Evolutionary conservation across 2,888 invertebrate species (phyloP).

Genomic region (Hydriomena furcata): DNA sequence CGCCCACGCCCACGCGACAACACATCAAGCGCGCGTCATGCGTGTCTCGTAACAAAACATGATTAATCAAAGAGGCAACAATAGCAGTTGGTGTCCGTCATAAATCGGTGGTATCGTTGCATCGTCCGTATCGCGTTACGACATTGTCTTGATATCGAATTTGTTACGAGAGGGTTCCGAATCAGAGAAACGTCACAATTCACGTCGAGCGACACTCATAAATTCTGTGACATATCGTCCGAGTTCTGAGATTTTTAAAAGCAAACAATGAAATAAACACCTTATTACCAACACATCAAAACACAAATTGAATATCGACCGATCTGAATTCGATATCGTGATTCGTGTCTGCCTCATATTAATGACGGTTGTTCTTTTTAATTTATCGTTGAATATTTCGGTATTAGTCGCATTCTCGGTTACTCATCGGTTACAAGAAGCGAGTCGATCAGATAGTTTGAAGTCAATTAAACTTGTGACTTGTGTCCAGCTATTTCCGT

Average conservation of each 20-base stretch:
- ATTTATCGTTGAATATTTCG: conserved; percentile 67
- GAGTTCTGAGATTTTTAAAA: conserved; percentile 65
- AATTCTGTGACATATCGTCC: conserved; percentile 76
- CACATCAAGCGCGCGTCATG: conserved; percentile 21
- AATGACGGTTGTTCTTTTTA: conserved; percentile 70
- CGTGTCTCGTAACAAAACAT: conserved; percentile 42
- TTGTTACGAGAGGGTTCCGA: conserved; percentile 69
- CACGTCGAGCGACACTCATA: conserved; percentile 65
- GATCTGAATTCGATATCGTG: conserved; percentile 47
- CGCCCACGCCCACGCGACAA: conserved; percentile 30
- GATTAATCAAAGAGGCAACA: conserved; percentile 54
- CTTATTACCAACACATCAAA: conserved; percentile 47
- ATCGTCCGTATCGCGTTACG: conserved; percentile 75
- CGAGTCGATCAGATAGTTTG: conserved; percentile 47
- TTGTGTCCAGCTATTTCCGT: conserved; percentile 34
- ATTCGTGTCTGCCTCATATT: conserved; percentile 63
- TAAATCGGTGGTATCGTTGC: conserved; percentile 70
- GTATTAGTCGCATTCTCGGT: conserved; percentile 48
- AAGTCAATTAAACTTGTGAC: conserved; percentile 45
- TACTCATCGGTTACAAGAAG: conserved; percentile 52
- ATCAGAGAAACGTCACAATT: conserved; percentile 65
- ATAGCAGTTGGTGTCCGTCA: conserved; percentile 57
- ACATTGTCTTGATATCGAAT: conserved; percentile 77
- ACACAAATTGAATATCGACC: conserved; percentile 44
- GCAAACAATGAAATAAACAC: conserved; percentile 37